Conservation (phyloP, 2,113 vertebrate species). For the Isichthys henryi region DNA sequence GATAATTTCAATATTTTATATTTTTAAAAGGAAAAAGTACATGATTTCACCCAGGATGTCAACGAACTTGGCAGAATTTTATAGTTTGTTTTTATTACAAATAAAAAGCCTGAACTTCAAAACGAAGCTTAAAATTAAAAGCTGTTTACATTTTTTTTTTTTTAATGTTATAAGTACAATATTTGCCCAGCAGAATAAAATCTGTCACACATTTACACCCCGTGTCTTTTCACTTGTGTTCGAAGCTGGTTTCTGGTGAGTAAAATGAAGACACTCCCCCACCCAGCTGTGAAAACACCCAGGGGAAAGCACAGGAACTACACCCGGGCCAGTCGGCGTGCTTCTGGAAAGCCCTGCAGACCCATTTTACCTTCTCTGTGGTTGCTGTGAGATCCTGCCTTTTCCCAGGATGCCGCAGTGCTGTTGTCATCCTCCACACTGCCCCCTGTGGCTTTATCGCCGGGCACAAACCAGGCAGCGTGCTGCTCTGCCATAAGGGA, state of each 20-base stretch:
- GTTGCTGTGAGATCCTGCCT: conserved; percentile 80
- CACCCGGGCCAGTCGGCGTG: not conserved
- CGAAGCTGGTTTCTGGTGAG: not conserved
- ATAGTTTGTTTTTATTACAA: not conserved
- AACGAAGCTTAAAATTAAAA: not conserved
- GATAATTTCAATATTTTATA: not conserved
- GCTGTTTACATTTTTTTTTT: not conserved
- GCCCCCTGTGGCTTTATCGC: conserved; percentile 89
- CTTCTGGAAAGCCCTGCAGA: not conserved
- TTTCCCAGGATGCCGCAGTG: conserved; percentile 90
- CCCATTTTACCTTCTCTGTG: conserved; percentile 89
- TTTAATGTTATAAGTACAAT: not conserved
- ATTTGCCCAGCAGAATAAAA: not conserved
- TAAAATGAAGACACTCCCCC: not conserved
- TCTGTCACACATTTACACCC: not conserved
- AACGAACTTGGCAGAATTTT: not conserved
- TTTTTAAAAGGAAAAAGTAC: not conserved
- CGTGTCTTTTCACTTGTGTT: not conserved
- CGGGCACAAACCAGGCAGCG: conserved; percentile 93
- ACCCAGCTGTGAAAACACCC: not conserved
- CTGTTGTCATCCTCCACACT: conserved; percentile 87
- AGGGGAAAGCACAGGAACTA: not conserved
- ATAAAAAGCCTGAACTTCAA: not conserved
- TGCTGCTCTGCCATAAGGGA: conserved; percentile 97
- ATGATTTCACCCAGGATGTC: not conserved